phyloP scores from a whole-genome alignment of 2,113 vertebrate species.

The Paracanthobrama guichenoti region DNA sequence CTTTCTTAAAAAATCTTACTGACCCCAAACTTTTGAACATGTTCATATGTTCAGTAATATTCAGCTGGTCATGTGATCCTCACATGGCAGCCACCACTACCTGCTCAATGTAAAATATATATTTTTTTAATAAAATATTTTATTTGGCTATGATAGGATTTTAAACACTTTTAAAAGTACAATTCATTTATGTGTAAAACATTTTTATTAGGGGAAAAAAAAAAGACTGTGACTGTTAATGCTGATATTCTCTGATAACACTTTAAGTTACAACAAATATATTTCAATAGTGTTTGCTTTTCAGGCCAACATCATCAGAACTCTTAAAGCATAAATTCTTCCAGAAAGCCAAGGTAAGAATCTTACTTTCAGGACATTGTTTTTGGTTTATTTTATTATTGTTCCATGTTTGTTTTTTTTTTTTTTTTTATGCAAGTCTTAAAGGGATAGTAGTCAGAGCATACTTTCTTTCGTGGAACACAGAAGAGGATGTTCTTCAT shows the following conservation, averaged over 20 bases:
- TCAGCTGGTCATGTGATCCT: background rate
- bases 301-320: constrained; percentile 85
- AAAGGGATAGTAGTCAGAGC: no score
- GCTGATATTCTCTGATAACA: background rate
- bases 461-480: no score
- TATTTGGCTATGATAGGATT: background rate
- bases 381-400: background rate
- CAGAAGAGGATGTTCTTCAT: background rate
- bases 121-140: no score
- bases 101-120: background rate
- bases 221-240: background rate
- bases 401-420: background rate
- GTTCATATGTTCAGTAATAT: background rate
- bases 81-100: background rate
- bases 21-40: background rate
- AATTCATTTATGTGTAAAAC: background rate
- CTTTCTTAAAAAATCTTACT: background rate
- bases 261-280: background rate
- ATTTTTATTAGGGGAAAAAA: background rate
- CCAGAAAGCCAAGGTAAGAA: constrained; percentile 86
- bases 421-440: no score
- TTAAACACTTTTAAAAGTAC: background rate
- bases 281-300: constrained; percentile 32
- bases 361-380: background rate
- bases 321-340: constrained; percentile 89